A percentile compares a stretch with the other conserved stretches of the same genome.
These are phyloP conservation scores for Cisticola juncidis DNA, from an alignment of 2,113 vertebrate species.

Conservation along the genomic window DNA sequence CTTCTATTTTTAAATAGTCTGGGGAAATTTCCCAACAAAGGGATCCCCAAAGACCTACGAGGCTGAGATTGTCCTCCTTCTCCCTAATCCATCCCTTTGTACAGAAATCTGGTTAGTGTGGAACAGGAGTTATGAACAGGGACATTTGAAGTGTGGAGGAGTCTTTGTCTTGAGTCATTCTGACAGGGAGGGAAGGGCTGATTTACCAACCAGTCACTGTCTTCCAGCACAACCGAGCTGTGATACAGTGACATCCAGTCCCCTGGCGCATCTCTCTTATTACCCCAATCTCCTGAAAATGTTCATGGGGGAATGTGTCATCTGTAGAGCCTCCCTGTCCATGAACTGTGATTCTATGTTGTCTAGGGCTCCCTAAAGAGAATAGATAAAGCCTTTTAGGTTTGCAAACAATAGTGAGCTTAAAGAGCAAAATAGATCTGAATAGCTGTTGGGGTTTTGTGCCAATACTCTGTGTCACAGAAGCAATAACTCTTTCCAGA, in stretches of 20 bases:
- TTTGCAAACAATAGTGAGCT: slow-evolving; percentile 36
- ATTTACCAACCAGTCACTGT: slow-evolving; percentile 23
- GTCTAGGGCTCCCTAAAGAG: not conserved
- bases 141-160: slow-evolving; percentile 43
- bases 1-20: slow-evolving; percentile 51
- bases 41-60: not conserved
- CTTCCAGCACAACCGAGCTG: slow-evolving; percentile 31
- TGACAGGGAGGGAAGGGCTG: slow-evolving; percentile 44
- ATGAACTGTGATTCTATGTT: not conserved
- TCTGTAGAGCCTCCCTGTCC: not conserved
- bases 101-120: not conserved
- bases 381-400: slow-evolving; percentile 22
- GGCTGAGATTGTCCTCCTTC: not conserved
- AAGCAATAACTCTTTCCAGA: not conserved
- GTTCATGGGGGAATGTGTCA: not conserved
- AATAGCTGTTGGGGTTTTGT: slow-evolving; percentile 39
- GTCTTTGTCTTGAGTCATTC: slow-evolving; percentile 58
- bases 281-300: not conserved
- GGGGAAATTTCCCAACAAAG: slow-evolving; percentile 38
- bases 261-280: not conserved
- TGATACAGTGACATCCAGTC: not conserved
- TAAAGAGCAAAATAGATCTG: slow-evolving; percentile 31
- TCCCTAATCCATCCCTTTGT: not conserved
- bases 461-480: not conserved
- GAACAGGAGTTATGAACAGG: slow-evolving; percentile 29